Evolutionary conservation across 2,888 invertebrate species (phyloP).

Genomic region (Chrysolina haemoptera): DNA sequence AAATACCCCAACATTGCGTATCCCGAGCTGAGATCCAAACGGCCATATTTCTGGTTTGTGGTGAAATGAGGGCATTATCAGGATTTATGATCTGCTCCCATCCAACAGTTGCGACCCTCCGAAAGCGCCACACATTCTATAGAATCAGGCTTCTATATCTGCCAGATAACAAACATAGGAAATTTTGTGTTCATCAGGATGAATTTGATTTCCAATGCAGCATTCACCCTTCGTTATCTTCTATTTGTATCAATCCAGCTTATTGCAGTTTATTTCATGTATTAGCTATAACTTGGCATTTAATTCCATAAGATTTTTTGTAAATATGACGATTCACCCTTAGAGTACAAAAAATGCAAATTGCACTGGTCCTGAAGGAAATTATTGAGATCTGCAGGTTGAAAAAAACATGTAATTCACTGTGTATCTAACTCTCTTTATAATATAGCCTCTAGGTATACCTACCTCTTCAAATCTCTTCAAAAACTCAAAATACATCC

Average conservation of each 20-base stretch:
- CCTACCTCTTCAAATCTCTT: too few species aligned
- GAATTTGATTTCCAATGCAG: constrained; percentile 12
- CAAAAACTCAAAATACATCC: too few species aligned
- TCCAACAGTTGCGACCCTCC: constrained; percentile 36
- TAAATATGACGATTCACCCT: background rate
- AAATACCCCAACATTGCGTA: constrained; percentile 17
- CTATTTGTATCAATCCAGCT: constrained; percentile 9
- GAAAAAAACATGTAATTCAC: too few species aligned
- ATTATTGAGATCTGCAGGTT: too few species aligned
- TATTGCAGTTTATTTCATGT: background rate
- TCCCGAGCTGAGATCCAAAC: constrained; percentile 17
- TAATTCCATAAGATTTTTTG: background rate
- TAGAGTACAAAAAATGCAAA: background rate
- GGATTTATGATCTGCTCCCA: constrained; percentile 43
- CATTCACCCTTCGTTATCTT: constrained; percentile 3
- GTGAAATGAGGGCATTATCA: constrained; percentile 43
- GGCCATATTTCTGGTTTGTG: constrained; percentile 44
- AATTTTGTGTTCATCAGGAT: constrained; percentile 15
- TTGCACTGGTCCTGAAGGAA: too few species aligned
- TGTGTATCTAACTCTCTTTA: too few species aligned
- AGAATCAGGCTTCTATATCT: constrained; percentile 36
- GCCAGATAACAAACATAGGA: constrained; percentile 23
- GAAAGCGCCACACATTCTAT: constrained; percentile 35
- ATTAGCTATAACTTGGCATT: background rate
- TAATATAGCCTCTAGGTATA: too few species aligned